Base-by-base conservation (phyloP, 1,140 invertebrate genomes). In the Branchinecta lindahli region DNA sequence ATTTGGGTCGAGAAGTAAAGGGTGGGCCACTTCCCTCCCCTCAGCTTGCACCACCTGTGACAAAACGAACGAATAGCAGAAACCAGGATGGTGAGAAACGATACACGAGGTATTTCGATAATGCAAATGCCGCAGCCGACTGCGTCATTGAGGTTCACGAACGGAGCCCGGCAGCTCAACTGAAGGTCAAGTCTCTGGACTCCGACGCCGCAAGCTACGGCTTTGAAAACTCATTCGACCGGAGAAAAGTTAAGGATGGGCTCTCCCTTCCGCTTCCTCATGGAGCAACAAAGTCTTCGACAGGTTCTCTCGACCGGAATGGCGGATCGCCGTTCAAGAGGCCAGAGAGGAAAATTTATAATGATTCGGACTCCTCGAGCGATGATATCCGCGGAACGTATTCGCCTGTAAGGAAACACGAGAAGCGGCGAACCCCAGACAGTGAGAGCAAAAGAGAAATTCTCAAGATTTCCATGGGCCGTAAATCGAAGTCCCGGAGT, bases 381-480 rank as follows among this genome's bases (percentile, higher is more conserved):
- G 52, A 61, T 20, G 52, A 61, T 12, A 6, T 1, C 33, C 33
- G 33, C 5, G 33, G 33, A 33, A 33, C 12, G 2, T 61, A 15
- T 61, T 61, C 52, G 18, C 18, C 52, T 61, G 18, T 12, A 61
- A 61, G 18, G 18, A 15, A 15, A 61, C 18, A 15, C 12, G 52
- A 61, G 18, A 61, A 61, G 6, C 52, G 52, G 18, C 12, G 52
- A 46, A 47, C 71, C 8, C 71, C 71, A 18, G 71, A 67, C 52
- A 70, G 44, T 70, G 71, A 70, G 66, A 61, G 66, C 15, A 68
- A 66, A 52, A 70, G 69, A 66, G 71, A 70, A 15, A 72, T 61
- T 61, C 52, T 61, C 12, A 61, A 61, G 18, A 61, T 61, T 61
- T 61, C 52, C 52, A 61, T 20, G 75, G 72, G 69, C 70, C 44